Evolutionary conservation across 2,113 vertebrate genomes (phyloP), one percentile per base, ranked within the genome.

Genomic region (Macroglossus sobrinus): DNA sequence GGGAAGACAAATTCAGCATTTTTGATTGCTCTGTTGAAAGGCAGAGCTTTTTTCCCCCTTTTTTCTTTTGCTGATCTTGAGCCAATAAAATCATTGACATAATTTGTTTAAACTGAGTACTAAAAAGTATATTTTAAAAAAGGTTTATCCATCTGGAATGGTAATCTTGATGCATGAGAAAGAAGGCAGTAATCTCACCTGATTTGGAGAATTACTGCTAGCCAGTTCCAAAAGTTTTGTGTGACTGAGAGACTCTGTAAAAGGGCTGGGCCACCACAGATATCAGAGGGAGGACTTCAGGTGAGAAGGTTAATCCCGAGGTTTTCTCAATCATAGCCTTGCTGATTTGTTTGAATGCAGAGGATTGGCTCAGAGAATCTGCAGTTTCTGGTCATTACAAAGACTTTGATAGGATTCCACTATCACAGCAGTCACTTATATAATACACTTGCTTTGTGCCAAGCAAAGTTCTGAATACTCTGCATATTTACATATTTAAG

Each of bases 11-110:
- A 21, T 53, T 89, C 82, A n/a, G 38, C 74, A 75, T n/a, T 72
- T 94, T 91, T 86, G 68, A 89, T 66, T 19, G n/a, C 24, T 57
- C 69, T 92, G 87, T 86, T 87, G 89, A 95, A 95, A 97, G 63
- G 93, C 81, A 75, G 61, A 47, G 30, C 7, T 72, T 57, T 57
- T 40, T 10, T 1, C 15, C 16, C 35, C 26, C 72, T 69, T 64
- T 76, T 71, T 38, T 61, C 63, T 66, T 80, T 69, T 14, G 57
- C 74, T 86, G 69, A 92, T 93, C 84, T 81, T 80, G n/a, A 96
- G 84, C 94, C 96, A 95, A 82, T 89, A 93, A 89, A 69, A 28
- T 61, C 57, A 94, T 59, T 88, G 89, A 81, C 91, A 71, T 80
- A 59, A 69, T 40, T 92, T 94, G 82, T 55, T 53, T 68, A 78